These are phyloP conservation scores for Drepanosiphum platanoidis DNA, from an alignment of 2,888 invertebrate genomes.

Conservation along the genomic window DNA sequence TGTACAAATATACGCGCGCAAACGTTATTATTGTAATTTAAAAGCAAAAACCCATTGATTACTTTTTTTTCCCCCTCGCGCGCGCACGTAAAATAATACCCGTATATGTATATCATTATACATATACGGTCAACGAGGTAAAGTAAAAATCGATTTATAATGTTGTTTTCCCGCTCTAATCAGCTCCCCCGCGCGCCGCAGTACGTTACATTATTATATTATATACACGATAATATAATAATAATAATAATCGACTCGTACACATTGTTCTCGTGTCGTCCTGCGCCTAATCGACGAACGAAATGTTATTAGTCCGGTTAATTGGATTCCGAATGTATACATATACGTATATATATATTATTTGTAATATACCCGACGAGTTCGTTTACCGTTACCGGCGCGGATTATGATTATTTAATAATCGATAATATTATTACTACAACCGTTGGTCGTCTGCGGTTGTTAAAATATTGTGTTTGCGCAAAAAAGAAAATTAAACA, in stretches of 20 bases:
- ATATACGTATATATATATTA: neutral
- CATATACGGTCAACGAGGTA: neutral
- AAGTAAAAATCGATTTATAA: slow-evolving; percentile 45
- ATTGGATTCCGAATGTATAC: slow-evolving; percentile 24
- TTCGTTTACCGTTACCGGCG: slow-evolving; percentile 44
- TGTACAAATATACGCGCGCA: neutral
- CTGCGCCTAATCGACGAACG: slow-evolving; percentile 47
- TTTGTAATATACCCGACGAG: slow-evolving; percentile 8
- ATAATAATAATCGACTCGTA: slow-evolving; percentile 22
- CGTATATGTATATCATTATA: too few relatives aligned
- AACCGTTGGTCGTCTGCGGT: slow-evolving; percentile 15
- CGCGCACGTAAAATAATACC: slow-evolving; percentile 22
- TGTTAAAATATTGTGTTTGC: slow-evolving; percentile 18
- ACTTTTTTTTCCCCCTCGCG: slow-evolving; percentile 4
- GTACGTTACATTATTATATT: too few relatives aligned
- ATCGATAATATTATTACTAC: slow-evolving; percentile 26
- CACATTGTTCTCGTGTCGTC: slow-evolving; percentile 44
- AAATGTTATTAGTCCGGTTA: slow-evolving; percentile 51
- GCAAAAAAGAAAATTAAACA: slow-evolving; percentile 6
- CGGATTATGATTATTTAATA: slow-evolving; percentile 11
- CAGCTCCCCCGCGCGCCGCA: too few relatives aligned
- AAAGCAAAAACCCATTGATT: slow-evolving; percentile 34
- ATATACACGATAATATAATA: neutral
- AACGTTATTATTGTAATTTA: slow-evolving; percentile 33
- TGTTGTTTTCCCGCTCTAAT: slow-evolving; percentile 35